These are phyloP conservation scores for Tenthredo distinguenda DNA, from an alignment of 2,888 invertebrate species.

Conservation along the genomic window DNA sequence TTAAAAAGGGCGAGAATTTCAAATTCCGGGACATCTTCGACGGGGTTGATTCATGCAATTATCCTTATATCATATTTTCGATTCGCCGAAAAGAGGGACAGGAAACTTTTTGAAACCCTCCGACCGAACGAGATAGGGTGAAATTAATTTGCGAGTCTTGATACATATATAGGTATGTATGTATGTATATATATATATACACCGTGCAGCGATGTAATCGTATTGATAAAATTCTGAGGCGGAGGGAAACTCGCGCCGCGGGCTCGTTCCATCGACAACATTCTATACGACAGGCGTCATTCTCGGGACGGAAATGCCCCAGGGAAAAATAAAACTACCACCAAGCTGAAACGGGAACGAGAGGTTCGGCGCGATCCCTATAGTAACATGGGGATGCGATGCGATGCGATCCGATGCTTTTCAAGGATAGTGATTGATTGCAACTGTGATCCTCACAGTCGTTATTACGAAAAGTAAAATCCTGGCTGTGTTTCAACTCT, in stretches of 20 bases:
- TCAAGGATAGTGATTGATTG: conserved; percentile 38
- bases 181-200: neutral
- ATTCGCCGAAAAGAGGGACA: neutral
- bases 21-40: too few relatives aligned
- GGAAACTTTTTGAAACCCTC: neutral
- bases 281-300: conserved; percentile 41
- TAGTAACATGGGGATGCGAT: neutral
- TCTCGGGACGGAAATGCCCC: conserved; percentile 39
- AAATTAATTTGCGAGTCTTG: neutral
- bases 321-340: conserved; percentile 38
- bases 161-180: neutral
- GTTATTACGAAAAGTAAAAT: conserved; percentile 7
- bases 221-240: conserved; percentile 13
- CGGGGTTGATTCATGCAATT: neutral
- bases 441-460: conserved; percentile 33
- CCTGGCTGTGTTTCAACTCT: neutral
- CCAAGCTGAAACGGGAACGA: neutral
- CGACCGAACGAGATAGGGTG: neutral
- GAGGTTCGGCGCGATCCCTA: neutral
- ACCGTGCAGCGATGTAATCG: neutral
- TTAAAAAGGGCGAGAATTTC: too few relatives aligned
- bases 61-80: neutral
- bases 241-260: neutral
- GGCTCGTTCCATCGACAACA: conserved; percentile 23
- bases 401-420: neutral